A percentile compares a stretch with the other conserved stretches of the same genome.
Evolutionary conservation across 2,797 vertebrate genomes (phyloP).

Genomic region (Phoebastria nigripes): DNA sequence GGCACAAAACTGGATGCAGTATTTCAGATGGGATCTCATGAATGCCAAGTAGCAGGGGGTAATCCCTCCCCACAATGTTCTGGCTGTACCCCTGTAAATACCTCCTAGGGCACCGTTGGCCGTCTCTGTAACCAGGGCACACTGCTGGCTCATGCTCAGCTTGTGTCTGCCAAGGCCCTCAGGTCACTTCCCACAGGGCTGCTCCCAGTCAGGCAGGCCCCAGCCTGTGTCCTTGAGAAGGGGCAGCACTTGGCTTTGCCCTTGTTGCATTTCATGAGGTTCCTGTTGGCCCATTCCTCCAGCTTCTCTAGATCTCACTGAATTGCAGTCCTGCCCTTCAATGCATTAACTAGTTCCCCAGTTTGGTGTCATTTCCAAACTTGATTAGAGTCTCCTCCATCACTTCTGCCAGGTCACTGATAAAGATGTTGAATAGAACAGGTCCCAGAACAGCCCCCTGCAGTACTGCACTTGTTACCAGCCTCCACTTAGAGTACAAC

Average conservation of each 20-base stretch:
- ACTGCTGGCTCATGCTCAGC: not conserved
- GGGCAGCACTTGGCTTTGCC: not conserved
- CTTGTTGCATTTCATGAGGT: not conserved
- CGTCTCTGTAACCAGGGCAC: not conserved
- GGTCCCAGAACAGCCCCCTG: not conserved
- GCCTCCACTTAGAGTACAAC: not conserved
- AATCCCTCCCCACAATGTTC: not conserved
- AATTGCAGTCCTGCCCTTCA: not conserved
- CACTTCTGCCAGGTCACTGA: not conserved
- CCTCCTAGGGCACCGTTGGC: fast-evolving
- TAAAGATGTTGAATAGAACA: not conserved
- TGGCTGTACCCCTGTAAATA: not conserved
- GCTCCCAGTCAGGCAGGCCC: not conserved
- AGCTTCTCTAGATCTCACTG: not conserved
- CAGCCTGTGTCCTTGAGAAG: not conserved
- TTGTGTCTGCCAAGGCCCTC: not conserved
- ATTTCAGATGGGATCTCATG: not conserved
- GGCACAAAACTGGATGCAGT: not conserved
- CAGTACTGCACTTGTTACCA: not conserved
- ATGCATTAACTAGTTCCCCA: not conserved
- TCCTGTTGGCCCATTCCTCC: not conserved
- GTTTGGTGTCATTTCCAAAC: not conserved
- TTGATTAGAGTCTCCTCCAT: not conserved
- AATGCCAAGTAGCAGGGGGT: not conserved
- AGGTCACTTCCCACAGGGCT: not conserved